These are phyloP conservation scores for Diachasma alloeum DNA, from an alignment of 1,140 invertebrate genomes.

Conservation along the genomic window DNA sequence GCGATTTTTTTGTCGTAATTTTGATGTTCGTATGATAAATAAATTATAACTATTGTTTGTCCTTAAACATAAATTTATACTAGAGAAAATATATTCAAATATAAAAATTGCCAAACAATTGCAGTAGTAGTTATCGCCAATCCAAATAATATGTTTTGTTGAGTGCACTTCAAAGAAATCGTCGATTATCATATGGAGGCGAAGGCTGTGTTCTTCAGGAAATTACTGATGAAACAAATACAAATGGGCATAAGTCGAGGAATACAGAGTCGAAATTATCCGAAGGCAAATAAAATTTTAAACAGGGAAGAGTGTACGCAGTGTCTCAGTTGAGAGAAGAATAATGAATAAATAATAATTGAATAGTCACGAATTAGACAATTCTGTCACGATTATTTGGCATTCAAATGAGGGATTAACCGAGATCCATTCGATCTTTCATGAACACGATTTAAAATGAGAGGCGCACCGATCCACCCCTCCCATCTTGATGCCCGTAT, in stretches of 20 bases:
- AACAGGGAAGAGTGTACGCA: not conserved
- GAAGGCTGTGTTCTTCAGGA: not conserved
- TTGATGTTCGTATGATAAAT: slow-evolving; percentile 22
- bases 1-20: slow-evolving; percentile 28
- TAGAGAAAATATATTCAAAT: not conserved
- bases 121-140: not conserved
- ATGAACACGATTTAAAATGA: slow-evolving; percentile 17
- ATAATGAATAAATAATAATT: not conserved
- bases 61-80: slow-evolving; percentile 42
- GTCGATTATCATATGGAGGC: not conserved
- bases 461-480: slow-evolving; percentile 63
- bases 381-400: not conserved
- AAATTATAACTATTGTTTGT: slow-evolving; percentile 42
- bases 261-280: no score
- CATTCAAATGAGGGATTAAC: not conserved
- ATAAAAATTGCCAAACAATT: not conserved
- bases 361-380: not conserved
- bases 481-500: slow-evolving; percentile 30
- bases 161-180: not conserved
- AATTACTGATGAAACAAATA: not conserved
- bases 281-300: not conserved
- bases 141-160: not conserved
- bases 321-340: not conserved
- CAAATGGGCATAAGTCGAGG: no score
- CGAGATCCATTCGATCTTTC: no score